Evolutionary conservation across 1,140 invertebrate genomes (phyloP).

Genomic region (Polypedilum pembai): DNA sequence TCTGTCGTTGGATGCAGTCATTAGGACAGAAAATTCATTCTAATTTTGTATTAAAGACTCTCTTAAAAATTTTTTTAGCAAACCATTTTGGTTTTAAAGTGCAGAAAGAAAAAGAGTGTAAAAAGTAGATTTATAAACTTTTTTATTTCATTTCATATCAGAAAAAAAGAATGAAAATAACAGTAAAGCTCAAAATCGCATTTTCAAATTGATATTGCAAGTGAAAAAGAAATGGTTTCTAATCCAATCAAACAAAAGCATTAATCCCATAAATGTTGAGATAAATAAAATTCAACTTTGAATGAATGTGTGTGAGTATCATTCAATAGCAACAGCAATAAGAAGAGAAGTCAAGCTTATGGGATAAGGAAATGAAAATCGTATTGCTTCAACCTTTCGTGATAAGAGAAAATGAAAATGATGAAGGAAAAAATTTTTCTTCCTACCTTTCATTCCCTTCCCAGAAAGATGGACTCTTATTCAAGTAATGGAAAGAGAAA

Average conservation of each 20-base stretch:
- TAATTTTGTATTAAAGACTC: too few relatives aligned
- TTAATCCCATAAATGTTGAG: conserved; percentile 25
- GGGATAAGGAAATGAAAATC: conserved; percentile 26
- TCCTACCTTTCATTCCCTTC: neutral
- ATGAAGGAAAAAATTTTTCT: neutral
- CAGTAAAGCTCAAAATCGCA: neutral
- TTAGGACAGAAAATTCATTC: too few relatives aligned
- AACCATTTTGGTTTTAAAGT: too few relatives aligned
- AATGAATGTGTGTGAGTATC: neutral
- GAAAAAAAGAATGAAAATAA: neutral
- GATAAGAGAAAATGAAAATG: neutral
- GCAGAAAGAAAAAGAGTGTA: too few relatives aligned
- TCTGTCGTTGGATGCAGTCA: too few relatives aligned
- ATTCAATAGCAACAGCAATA: neutral
- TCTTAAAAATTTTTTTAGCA: too few relatives aligned
- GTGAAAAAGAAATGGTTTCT: conserved; percentile 15
- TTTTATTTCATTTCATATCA: neutral
- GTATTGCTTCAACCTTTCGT: conserved; percentile 19
- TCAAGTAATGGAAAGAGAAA: neutral
- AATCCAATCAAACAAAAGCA: conserved; percentile 10
- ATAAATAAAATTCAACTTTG: conserved; percentile 21
- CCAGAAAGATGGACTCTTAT: neutral
- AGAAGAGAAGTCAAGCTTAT: neutral
- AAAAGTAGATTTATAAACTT: neutral
- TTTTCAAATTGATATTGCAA: conserved; percentile 19